phyloP scores from a whole-genome alignment of 2,797 vertebrate species.

The Pangasius krempfi region DNA sequence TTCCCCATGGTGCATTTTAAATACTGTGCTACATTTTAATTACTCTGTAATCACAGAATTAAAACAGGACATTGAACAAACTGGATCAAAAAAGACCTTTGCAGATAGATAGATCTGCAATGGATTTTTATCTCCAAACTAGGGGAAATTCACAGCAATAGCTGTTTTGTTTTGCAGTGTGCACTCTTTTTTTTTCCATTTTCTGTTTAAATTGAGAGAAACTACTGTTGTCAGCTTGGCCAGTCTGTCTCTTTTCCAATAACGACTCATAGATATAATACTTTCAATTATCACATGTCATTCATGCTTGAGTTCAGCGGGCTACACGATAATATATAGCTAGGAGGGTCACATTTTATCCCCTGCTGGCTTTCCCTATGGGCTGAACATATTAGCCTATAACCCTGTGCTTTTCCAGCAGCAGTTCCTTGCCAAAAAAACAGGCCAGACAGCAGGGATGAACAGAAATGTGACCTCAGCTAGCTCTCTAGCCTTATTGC shows the following conservation, averaged over 20 bases:
- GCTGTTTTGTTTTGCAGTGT: slow-evolving; percentile 13
- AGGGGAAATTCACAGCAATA: not conserved
- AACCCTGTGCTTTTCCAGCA: slow-evolving; percentile 48
- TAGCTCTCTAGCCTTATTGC: slow-evolving; percentile 38
- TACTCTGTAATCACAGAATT: not conserved
- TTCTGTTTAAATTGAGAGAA: slow-evolving; percentile 28
- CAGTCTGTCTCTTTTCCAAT: slow-evolving; percentile 44
- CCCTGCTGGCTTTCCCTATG: slow-evolving; percentile 50
- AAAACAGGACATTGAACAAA: not conserved
- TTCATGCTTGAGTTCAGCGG: slow-evolving; percentile 33
- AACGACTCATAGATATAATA: slow-evolving; percentile 38
- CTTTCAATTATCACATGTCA: slow-evolving; percentile 55
- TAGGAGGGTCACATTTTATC: slow-evolving; percentile 49
- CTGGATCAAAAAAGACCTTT: not conserved
- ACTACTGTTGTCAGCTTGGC: slow-evolving; percentile 42
- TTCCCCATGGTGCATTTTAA: not conserved
- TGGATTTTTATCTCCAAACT: not conserved
- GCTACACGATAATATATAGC: slow-evolving; percentile 29
- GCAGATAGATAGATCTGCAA: not conserved
- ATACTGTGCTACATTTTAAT: not conserved
- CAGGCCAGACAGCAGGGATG: slow-evolving; percentile 41
- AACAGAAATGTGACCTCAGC: slow-evolving; percentile 48
- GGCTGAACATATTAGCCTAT: slow-evolving; percentile 58
- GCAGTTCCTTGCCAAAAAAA: slow-evolving; percentile 42
- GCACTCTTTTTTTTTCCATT: not conserved